Evolutionary conservation across 2,888 invertebrate species (phyloP).

Genomic region (Acronicta aceris): DNA sequence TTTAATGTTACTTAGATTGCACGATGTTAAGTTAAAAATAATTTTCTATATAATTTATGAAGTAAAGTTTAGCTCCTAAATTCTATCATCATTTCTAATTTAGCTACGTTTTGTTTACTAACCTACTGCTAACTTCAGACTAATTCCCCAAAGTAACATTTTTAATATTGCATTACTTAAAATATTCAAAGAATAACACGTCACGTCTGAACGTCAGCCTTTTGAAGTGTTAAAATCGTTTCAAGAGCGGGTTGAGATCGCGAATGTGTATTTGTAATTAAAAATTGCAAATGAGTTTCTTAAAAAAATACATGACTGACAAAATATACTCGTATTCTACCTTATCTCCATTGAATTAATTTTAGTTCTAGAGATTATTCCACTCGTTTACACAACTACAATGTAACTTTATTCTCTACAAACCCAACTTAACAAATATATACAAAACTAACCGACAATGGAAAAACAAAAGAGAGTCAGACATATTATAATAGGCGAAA

Average conservation of each 20-base stretch:
- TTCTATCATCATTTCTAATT: conserved; percentile 26
- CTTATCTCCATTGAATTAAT: not conserved
- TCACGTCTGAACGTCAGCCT: conserved; percentile 5
- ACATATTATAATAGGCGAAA: conserved; percentile 35
- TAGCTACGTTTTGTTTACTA: conserved; percentile 17
- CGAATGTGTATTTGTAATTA: conserved; percentile 11
- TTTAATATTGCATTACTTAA: not conserved
- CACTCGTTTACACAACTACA: conserved; percentile 11
- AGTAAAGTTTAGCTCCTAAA: conserved; percentile 28
- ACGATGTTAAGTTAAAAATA: conserved; percentile 66
- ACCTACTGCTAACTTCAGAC: conserved; percentile 13
- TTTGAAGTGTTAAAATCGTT: conserved; percentile 12
- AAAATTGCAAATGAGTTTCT: not conserved
- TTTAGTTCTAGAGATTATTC: not conserved
- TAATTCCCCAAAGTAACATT: not conserved
- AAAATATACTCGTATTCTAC: too few species aligned
- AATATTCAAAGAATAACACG: not conserved
- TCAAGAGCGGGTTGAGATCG: conserved; percentile 39
- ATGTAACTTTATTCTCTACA: conserved; percentile 16
- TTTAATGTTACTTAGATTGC: conserved; percentile 73
- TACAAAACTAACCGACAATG: conserved; percentile 43
- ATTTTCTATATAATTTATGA: conserved; percentile 72
- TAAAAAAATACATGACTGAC: not conserved
- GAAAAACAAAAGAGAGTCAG: conserved; percentile 40
- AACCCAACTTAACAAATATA: conserved; percentile 36